Conservation (phyloP, 2,888 invertebrate genomes). For the Octodonta nipae region DNA sequence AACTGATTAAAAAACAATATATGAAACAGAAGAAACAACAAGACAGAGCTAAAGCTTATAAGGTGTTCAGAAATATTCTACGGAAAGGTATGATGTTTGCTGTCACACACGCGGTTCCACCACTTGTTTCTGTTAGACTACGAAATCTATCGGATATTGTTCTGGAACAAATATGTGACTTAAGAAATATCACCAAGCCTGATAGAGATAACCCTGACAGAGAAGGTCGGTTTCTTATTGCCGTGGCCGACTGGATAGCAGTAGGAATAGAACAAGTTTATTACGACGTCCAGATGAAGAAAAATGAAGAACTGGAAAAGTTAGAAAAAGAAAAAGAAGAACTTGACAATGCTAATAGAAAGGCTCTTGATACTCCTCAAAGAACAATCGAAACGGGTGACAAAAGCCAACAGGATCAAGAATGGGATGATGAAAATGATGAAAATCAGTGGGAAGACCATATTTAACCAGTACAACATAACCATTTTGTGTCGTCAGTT, state of each 20-base stretch:
- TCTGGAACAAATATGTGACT: conserved; percentile 42
- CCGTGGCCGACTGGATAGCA: conserved; percentile 31
- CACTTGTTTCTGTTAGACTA: conserved; percentile 43
- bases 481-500: no score
- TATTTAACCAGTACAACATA: no score
- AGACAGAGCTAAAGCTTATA: conserved; percentile 12
- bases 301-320: conserved; percentile 24
- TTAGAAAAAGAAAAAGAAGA: conserved; percentile 15
- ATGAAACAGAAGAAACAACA: conserved; percentile 9
- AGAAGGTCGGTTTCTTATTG: conserved; percentile 24
- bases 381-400: neutral
- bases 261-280: conserved; percentile 30
- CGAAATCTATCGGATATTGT: conserved; percentile 45
- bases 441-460: no score
- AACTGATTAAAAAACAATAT: conserved; percentile 15
- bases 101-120: conserved; percentile 33
- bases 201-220: conserved; percentile 17
- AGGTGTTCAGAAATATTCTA: no score
- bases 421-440: neutral
- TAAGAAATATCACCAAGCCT: conserved; percentile 86
- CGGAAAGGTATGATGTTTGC: conserved; percentile 24
- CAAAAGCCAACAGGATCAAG: neutral
- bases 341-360: conserved; percentile 3
- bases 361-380: neutral
- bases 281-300: conserved; percentile 28